A percentile compares a stretch with the other conserved stretches of the same genome.
These are phyloP conservation scores for Himalopsyche phryganea DNA, from an alignment of 1,140 invertebrate genomes.

Conservation along the genomic window DNA sequence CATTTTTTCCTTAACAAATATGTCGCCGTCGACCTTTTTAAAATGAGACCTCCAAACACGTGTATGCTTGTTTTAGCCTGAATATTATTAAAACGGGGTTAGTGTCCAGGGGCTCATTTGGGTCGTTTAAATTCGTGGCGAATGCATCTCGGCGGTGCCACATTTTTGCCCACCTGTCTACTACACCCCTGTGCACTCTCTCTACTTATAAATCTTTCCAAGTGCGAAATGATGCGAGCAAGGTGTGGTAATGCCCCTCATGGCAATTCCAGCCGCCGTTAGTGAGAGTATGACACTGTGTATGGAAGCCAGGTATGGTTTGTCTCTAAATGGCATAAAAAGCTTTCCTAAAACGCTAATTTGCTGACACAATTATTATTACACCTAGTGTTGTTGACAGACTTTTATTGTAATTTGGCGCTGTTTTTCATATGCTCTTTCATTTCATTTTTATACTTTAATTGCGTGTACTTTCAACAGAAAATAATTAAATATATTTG, in stretches of 20 bases:
- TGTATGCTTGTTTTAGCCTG: no score
- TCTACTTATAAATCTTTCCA: slow-evolving; percentile 24
- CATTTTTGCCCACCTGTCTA: slow-evolving; percentile 7
- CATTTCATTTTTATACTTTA: no score
- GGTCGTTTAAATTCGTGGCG: slow-evolving; percentile 17
- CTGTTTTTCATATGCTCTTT: no score
- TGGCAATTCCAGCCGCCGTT: slow-evolving; percentile 16
- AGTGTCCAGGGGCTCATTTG: slow-evolving; percentile 1
- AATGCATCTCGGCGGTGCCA: slow-evolving; percentile 15
- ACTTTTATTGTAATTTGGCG: no score
- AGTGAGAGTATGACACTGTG: slow-evolving; percentile 1
- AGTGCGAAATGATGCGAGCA: slow-evolving; percentile 17
- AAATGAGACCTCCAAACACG: no score
- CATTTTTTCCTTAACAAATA: no score
- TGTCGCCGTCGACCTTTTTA: no score
- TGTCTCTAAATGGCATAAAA: no score
- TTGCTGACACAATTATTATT: slow-evolving; percentile 6
- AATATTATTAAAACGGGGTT: slow-evolving; percentile 2
- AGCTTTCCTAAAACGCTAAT: slow-evolving; percentile 1
- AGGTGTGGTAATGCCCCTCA: slow-evolving; percentile 4
- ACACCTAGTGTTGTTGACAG: background rate
- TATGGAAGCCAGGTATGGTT: no score
- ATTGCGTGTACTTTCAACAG: no score
- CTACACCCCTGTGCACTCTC: slow-evolving; percentile 5
- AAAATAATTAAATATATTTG: no score